phyloP scores from a whole-genome alignment of 2,113 vertebrate genomes.

The Tetraodon nigroviridis region DNA sequence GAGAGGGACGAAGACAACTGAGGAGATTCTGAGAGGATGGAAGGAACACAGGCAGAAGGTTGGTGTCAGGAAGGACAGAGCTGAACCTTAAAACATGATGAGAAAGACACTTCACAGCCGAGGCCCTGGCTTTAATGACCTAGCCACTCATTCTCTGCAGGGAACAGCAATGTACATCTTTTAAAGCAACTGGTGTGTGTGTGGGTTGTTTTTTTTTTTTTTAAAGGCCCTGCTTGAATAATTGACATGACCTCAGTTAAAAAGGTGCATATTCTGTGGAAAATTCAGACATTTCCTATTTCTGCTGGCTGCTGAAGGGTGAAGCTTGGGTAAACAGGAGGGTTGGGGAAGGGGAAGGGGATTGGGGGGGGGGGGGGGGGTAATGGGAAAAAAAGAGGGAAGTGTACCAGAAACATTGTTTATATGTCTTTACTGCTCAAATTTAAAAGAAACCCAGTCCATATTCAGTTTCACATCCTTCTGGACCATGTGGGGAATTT shows the following conservation, averaged over 20 bases:
- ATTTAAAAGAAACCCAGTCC: constrained; percentile 49
- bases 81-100: no score
- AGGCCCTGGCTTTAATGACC: background rate
- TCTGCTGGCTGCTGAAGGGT: constrained; percentile 42
- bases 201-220: no score
- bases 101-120: no score
- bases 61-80: constrained; percentile 1
- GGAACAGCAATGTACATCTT: background rate
- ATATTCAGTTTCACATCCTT: constrained; percentile 66
- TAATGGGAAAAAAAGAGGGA: constrained; percentile 26
- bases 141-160: constrained; percentile 22
- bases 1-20: constrained; percentile 72
- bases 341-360: constrained; percentile 37
- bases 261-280: constrained; percentile 50
- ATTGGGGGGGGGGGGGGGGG: constrained; percentile 20
- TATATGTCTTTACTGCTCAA: constrained; percentile 51
- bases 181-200: constrained; percentile 16
- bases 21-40: constrained; percentile 67
- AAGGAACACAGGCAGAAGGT: constrained; percentile 14
- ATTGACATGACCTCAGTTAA: constrained; percentile 63
- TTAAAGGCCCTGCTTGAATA: constrained; percentile 49
- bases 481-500: constrained; percentile 52
- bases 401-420: constrained; percentile 46
- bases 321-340: constrained; percentile 58
- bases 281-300: constrained; percentile 54